These are phyloP conservation scores for Allolobophora icterica DNA, from an alignment of 2,888 invertebrate genomes.

Conservation along the genomic window DNA sequence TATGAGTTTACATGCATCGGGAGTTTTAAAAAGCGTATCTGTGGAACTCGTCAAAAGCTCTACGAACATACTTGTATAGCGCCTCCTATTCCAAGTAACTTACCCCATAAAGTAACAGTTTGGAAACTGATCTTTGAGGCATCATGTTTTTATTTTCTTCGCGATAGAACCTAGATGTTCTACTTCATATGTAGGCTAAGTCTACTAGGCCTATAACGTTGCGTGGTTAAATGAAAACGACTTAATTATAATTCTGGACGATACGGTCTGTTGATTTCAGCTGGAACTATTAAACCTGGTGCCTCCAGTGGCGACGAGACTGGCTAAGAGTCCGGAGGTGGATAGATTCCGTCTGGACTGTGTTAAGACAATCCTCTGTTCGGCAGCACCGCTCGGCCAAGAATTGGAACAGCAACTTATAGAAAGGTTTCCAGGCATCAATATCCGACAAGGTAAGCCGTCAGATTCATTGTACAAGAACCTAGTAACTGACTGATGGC, in stretches of 20 bases:
- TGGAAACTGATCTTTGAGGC: no score
- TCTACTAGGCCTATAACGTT: no score
- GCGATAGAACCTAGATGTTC: rapidly evolving
- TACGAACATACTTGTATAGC: no score
- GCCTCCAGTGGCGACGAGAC: slow-evolving; percentile 31
- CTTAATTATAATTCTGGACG: background rate
- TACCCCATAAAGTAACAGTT: no score
- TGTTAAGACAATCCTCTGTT: slow-evolving; percentile 11
- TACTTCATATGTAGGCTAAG: background rate
- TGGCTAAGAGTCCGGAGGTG: slow-evolving; percentile 19
- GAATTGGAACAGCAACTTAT: slow-evolving; percentile 23
- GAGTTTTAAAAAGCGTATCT: no score
- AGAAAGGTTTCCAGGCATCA: slow-evolving; percentile 3
- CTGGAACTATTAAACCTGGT: background rate
- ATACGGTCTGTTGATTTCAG: background rate
- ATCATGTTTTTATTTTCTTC: no score
- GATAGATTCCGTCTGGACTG: slow-evolving; percentile 28
- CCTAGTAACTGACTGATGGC: background rate
- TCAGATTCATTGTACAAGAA: background rate
- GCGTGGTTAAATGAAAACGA: background rate
- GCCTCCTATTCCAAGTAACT: no score
- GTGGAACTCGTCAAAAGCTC: no score
- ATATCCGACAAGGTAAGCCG: background rate
- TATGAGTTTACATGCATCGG: no score
- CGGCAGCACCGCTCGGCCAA: slow-evolving; percentile 8